These are phyloP conservation scores for Ichneumoninae sp. DNA, from an alignment of 2,888 invertebrate genomes.

Conservation along the genomic window DNA sequence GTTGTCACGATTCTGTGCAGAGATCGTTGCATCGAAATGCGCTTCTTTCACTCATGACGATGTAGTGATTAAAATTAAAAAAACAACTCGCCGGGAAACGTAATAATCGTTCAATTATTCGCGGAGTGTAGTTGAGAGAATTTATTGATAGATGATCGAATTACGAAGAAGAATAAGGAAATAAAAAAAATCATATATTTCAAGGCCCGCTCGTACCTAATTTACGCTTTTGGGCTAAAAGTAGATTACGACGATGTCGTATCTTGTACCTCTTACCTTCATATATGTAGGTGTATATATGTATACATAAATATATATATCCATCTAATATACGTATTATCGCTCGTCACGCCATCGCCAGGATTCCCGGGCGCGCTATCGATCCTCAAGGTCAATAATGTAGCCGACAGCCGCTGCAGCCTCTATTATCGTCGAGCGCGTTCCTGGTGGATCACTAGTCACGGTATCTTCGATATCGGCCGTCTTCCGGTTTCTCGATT, in stretches of 20 bases:
- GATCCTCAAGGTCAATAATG: constrained; percentile 66
- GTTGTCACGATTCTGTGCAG: constrained; percentile 50
- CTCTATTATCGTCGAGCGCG: constrained; percentile 54
- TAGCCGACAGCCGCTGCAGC: constrained; percentile 52
- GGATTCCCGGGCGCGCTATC: constrained; percentile 40
- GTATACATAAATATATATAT: constrained; percentile 12
- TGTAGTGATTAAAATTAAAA: constrained; percentile 28
- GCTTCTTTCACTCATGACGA: neutral
- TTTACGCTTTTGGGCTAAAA: neutral
- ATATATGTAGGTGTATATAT: neutral
- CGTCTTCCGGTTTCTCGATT: constrained; percentile 50
- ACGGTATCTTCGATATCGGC: constrained; percentile 45
- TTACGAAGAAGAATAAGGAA: neutral
- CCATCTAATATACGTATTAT: constrained; percentile 49
- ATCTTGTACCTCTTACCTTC: neutral
- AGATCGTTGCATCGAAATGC: constrained; percentile 32
- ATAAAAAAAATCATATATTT: neutral
- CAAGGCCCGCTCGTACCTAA: neutral
- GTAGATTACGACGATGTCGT: neutral
- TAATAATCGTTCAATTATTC: neutral
- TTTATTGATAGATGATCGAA: constrained; percentile 25
- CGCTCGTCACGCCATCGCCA: constrained; percentile 60
- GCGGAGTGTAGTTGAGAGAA: neutral
- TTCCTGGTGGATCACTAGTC: constrained; percentile 59
- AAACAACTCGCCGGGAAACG: neutral